Conservation (phyloP, 2,888 invertebrate genomes). For the Hoplodrina ambigua region DNA sequence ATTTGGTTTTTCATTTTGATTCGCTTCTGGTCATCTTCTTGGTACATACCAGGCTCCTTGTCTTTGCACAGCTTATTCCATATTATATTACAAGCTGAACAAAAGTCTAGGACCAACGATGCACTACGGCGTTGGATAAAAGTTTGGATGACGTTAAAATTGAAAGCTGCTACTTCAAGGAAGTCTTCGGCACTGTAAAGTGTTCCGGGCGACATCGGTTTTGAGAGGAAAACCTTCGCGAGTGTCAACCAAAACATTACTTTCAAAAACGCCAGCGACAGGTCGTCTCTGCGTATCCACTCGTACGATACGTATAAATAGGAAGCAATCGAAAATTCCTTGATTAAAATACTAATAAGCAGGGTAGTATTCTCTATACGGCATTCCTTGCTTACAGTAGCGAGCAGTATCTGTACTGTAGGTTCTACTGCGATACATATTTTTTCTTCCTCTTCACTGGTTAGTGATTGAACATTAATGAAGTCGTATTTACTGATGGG, state of each 20-base stretch:
- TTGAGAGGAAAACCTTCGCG: conserved; percentile 76
- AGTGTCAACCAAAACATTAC: conserved; percentile 85
- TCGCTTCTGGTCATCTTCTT: conserved; percentile 65
- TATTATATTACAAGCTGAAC: conserved; percentile 78
- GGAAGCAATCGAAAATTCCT: conserved; percentile 79
- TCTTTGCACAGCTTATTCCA: conserved; percentile 75
- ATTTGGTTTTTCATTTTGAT: conserved; percentile 91
- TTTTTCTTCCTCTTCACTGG: conserved; percentile 87
- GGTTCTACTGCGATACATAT: conserved; percentile 89
- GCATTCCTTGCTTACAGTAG: conserved; percentile 88
- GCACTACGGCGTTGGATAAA: conserved; percentile 76
- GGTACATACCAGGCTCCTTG: conserved; percentile 64
- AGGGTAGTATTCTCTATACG: conserved; percentile 80
- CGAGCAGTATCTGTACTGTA: conserved; percentile 89
- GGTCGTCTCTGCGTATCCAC: conserved; percentile 83
- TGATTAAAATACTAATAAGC: conserved; percentile 73
- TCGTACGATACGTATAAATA: conserved; percentile 80
- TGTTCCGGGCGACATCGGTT: conserved; percentile 75
- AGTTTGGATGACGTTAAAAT: conserved; percentile 78
- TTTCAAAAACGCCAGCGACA: conserved; percentile 86
- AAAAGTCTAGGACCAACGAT: conserved; percentile 76
- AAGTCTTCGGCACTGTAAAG: conserved; percentile 79
- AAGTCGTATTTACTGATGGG: conserved; percentile 91
- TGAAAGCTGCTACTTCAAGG: conserved; percentile 76
- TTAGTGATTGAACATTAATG: conserved; percentile 85